phyloP scores from a whole-genome alignment of 2,888 invertebrate genomes.

The Himalopsyche anomala region DNA sequence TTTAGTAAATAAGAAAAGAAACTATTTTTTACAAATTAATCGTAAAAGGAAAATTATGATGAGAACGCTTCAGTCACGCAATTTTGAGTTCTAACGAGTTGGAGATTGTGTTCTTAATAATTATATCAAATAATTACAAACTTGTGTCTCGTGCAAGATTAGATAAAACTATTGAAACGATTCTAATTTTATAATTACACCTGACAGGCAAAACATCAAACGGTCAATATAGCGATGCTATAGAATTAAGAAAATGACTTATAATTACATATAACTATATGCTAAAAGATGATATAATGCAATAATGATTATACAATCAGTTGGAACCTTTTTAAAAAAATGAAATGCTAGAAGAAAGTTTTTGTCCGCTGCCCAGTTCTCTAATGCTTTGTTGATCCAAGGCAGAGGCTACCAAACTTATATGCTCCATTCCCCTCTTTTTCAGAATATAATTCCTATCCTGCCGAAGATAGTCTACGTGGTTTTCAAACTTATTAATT shows the following conservation, averaged over 20 bases:
- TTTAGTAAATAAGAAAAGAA: no score
- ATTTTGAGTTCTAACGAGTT: neutral
- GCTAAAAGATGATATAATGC: neutral
- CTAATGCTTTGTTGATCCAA: neutral
- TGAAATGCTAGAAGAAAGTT: neutral
- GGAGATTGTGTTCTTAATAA: neutral
- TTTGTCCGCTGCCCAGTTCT: neutral
- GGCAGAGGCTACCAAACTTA: no score
- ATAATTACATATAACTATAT: neutral
- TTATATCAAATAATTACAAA: conserved; percentile 1
- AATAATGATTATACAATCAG: neutral
- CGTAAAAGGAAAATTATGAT: no score
- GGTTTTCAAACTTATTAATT: no score
- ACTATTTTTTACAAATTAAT: no score
- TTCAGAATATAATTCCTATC: no score
- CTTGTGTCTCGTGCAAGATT: neutral
- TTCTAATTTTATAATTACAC: conserved; percentile 35
- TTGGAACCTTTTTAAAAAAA: neutral
- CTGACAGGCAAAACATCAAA: conserved; percentile 29
- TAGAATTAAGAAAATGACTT: neutral
- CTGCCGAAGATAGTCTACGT: no score
- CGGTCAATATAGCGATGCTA: conserved; percentile 21
- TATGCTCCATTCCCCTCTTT: no score
- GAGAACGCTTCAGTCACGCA: neutral
- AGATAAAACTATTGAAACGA: conserved; percentile 13